These are phyloP conservation scores for Myocastor coypus DNA, from an alignment of 2,113 vertebrate genomes.

Conservation along the genomic window DNA sequence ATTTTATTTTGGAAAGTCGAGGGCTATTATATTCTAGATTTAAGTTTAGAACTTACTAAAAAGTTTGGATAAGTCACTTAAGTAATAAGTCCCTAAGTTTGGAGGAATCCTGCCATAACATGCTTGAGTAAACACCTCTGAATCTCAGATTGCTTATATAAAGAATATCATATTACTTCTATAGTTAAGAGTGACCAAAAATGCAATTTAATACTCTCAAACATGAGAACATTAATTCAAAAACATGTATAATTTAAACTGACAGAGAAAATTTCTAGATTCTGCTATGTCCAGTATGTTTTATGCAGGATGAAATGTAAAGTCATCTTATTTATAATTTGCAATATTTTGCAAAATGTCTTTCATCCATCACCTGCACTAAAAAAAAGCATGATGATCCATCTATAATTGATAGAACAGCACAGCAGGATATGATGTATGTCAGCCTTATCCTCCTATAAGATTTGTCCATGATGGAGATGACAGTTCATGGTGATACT, in stretches of 20 bases:
- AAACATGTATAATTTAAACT: slow-evolving; percentile 17
- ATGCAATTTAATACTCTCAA: not conserved
- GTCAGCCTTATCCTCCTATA: not conserved
- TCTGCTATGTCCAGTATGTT: not conserved
- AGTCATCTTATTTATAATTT: not conserved
- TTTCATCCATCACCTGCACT: not conserved
- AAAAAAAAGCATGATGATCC: not conserved
- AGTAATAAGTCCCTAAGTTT: not conserved
- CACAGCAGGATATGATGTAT: not conserved
- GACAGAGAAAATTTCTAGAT: not conserved
- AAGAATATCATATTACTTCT: not conserved
- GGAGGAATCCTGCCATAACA: not conserved
- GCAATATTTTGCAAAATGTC: not conserved
- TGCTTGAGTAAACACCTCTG: not conserved
- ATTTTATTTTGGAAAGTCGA: not conserved
- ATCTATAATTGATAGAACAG: not conserved
- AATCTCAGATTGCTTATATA: not conserved
- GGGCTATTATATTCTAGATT: not conserved
- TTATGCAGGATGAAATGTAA: not conserved
- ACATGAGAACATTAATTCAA: not conserved
- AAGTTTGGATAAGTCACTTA: not conserved
- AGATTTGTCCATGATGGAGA: not conserved
- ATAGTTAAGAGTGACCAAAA: not conserved
- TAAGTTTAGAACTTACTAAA: not conserved
- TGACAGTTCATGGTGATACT: not conserved